Base-by-base conservation (phyloP, 2,888 invertebrate species). In the Brachylomia viminalis region DNA sequence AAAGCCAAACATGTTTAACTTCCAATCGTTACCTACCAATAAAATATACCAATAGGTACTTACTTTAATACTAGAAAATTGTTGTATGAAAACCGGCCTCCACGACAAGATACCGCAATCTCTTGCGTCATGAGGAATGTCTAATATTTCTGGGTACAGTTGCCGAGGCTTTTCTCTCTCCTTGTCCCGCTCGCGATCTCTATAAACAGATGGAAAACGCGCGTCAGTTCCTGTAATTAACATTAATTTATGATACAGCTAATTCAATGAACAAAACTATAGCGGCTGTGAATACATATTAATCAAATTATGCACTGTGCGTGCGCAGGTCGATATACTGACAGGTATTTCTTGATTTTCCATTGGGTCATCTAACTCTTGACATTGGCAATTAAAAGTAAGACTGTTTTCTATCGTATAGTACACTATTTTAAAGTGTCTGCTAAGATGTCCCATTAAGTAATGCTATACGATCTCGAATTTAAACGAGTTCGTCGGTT, bases 41-140 rank as follows among this genome's bases (percentile, higher is more conserved):
- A 17, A 67, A n/a, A 52, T 52, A 67, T 15, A 49, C 10, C 23
- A n/a, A 66, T 61, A 27, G 56, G 15, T 3, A 67, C 95, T 92
- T 94, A 98, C 98, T 97, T 98, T 98, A 93, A 99, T 99, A 95
- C 98, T 98, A 93, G 99, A 98, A 96, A 98, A 98, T 93, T 97
- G 97, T 96, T 99, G 99, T 91, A 99, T 97, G 94, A 98, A 98
- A 89, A 97, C 97, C 90, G 99, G 99, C 91, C 98, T 98, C 97
- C 98, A 99, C 88, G 97, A 97, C 75, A 99, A 97, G 91, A 99
- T 98, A 87, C 99, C 99, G 96, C 99, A 99, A 95, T 98, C 98
- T 94, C 98, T 97, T 91, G 98, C 97, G 95, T 98, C 98, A 95
- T 96, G 96, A 95, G 96, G 96, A 95, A 96, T 96, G 94, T 97